Evolutionary conservation across 2,888 invertebrate genomes (phyloP).

Genomic region (Sinotaia quadrata): DNA sequence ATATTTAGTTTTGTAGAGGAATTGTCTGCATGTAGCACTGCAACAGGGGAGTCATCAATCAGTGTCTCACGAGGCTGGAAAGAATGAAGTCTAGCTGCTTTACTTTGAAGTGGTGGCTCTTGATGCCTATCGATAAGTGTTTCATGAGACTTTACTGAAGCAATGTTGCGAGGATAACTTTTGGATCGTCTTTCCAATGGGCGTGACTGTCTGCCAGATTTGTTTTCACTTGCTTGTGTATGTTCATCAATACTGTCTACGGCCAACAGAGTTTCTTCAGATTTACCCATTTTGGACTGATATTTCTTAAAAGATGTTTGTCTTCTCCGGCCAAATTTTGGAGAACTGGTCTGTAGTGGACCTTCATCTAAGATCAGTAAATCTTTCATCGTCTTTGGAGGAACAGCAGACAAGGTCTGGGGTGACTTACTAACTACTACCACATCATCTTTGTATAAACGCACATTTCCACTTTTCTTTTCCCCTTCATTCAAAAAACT

Average conservation of each 20-base stretch:
- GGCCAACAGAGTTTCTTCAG: conserved; percentile 19
- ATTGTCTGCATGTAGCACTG: conserved; percentile 1
- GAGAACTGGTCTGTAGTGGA: conserved; percentile 22
- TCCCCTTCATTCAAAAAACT: background rate
- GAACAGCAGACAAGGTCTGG: conserved; percentile 18
- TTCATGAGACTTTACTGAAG: background rate
- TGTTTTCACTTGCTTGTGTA: background rate
- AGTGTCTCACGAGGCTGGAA: conserved; percentile 3
- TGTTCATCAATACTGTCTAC: background rate
- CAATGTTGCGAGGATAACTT: conserved; percentile 12
- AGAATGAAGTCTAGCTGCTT: too few relatives aligned
- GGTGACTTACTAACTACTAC: conserved; percentile 9
- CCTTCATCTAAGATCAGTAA: conserved; percentile 10
- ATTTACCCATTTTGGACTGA: conserved; percentile 29
- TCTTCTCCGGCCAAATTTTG: conserved; percentile 17
- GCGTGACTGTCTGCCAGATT: background rate
- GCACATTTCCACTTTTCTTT: background rate
- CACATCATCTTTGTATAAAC: conserved; percentile 13
- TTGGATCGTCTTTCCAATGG: conserved; percentile 12
- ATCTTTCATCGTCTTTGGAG: conserved; percentile 21
- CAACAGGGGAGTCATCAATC: conserved; percentile 12
- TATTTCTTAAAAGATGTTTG: conserved; percentile 22
- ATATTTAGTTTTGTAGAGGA: too few relatives aligned
- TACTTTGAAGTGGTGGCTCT: too few relatives aligned
- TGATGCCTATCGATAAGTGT: conserved; percentile 10